Base-by-base conservation (phyloP, 2,113 vertebrate species). In the Catharus bicknelli region DNA sequence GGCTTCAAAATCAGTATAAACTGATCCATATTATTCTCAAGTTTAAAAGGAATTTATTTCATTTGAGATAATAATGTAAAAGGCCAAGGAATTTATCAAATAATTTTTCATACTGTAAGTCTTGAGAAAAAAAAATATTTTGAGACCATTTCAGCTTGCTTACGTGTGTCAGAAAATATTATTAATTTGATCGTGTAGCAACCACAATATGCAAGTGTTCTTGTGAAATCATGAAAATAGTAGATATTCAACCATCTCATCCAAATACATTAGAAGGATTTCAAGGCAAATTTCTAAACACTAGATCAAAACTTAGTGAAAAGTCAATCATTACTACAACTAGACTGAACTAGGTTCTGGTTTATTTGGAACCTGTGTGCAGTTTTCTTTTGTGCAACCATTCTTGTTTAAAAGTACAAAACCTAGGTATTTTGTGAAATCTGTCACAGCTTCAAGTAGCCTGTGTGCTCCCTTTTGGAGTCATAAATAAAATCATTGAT, bases 211-310 rank as follows among this genome's bases (percentile, higher is more conserved):
- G 13, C 7, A 90, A 57, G 9, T 53, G 1, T 32, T 48, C 43
- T 59, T 88, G 75, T 62, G 86, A 91, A 67, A 77, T 89, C 32
- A 77, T 48, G 50, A 89, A 93, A 91, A 78, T 26, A 48, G 54
- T 50, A 85, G 58, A 32, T 90, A 82, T 64, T 95, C 45, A 75
- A 3, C 20, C 16, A n/a, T 42, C 12, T 73, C 27, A 53, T 77
- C 23, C n/a, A 64, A 68, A 55, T 70, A 38, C 13, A 2, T 42
- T 54, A 43, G 62, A 30, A 72, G 13, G 17, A n/a, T 83, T 88
- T 86, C 40, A 70, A 67, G 29, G 13, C 15, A 66, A 27, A 67
- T 47, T 86, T 76, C 20, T 91, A 70, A 80, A 59, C 3, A 4
- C 21, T 34, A 36, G 27, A 19, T 43, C 11, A 78, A 53, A 85